Conservation (phyloP, 2,113 vertebrate species). For the Haliaeetus leucogaster region DNA sequence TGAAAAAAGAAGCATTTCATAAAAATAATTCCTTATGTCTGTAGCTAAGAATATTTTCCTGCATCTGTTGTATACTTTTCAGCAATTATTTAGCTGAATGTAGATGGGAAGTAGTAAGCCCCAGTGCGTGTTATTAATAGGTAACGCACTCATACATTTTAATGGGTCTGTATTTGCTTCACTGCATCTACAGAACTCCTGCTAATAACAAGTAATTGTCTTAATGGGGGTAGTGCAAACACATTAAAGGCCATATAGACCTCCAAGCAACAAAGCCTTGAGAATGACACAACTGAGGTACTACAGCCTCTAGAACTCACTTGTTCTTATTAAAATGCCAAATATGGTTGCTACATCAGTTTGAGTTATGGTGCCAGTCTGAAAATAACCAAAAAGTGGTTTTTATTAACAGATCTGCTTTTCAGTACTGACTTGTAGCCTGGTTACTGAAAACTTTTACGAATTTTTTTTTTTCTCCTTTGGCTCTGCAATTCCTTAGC, state of each 20-base stretch:
- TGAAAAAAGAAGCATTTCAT: not conserved
- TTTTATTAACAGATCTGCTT: not conserved
- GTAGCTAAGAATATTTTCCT: constrained; percentile 1
- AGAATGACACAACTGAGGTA: not conserved
- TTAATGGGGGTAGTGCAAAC: not conserved
- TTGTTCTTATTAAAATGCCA: not conserved
- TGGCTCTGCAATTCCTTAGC: not conserved
- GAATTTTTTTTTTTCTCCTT: not conserved
- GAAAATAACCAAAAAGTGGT: not conserved
- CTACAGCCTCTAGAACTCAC: not conserved
- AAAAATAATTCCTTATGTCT: not conserved
- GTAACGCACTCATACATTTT: not conserved
- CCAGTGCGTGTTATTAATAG: not conserved
- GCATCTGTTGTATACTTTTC: not conserved
- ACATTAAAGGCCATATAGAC: not conserved
- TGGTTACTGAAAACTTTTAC: not conserved
- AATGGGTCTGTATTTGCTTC: not conserved
- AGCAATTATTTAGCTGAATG: not conserved
- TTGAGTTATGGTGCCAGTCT: not conserved
- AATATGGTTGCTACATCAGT: not conserved
- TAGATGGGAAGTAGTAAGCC: not conserved
- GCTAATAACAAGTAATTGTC: not conserved
- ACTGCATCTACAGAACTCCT: not conserved
- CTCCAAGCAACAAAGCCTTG: not conserved
- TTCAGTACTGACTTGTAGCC: not conserved